Conservation (phyloP, 2,888 invertebrate species). For the Dugesia japonica region DNA sequence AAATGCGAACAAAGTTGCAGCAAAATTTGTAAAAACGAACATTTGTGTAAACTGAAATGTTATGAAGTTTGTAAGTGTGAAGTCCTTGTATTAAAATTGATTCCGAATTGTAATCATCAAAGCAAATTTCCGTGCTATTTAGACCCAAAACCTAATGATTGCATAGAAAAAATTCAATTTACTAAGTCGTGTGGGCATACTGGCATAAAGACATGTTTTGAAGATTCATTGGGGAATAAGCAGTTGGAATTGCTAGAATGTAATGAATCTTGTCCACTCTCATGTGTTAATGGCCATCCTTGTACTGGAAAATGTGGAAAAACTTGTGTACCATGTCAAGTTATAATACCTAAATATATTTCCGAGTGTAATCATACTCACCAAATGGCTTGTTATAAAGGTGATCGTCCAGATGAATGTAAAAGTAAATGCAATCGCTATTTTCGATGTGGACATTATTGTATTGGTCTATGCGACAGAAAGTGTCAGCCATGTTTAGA, state of each 20-base stretch:
- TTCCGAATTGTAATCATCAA: conserved; percentile 40
- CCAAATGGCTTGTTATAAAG: neutral
- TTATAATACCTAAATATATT: neutral
- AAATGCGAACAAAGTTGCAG: conserved; percentile 38
- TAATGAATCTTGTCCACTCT: neutral
- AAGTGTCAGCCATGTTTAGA: neutral
- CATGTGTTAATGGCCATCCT: neutral
- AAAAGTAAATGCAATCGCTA: neutral
- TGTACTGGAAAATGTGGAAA: neutral
- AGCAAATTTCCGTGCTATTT: conserved; percentile 46
- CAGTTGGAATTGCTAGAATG: neutral
- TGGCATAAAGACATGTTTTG: too few species aligned
- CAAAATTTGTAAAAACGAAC: conserved; percentile 37
- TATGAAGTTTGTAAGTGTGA: neutral
- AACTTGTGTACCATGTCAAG: neutral
- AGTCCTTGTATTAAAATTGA: conserved; percentile 34
- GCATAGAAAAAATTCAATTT: too few species aligned
- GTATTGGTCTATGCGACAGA: neutral
- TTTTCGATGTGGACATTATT: neutral
- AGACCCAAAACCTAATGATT: too few species aligned
- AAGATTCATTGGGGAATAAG: too few species aligned
- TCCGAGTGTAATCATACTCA: neutral
- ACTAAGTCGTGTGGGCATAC: too few species aligned
- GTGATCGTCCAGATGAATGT: neutral
- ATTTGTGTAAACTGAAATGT: conserved; percentile 24